Evolutionary conservation across 2,797 vertebrate species (phyloP).

Genomic region (Rhinella marina): DNA sequence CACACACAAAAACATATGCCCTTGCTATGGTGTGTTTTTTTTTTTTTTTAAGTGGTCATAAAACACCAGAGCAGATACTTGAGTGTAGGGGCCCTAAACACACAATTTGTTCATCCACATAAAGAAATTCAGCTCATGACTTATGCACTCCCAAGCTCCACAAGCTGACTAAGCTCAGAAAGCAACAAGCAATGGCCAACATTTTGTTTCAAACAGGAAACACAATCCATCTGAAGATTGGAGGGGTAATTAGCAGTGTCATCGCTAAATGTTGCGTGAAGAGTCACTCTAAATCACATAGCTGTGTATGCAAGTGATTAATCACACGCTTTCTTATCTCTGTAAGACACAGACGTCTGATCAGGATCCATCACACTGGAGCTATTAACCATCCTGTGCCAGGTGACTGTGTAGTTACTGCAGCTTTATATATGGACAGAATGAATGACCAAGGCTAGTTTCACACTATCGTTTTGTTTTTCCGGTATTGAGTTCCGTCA

Average conservation of each 20-base stretch:
- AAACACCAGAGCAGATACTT: too few species aligned
- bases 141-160: background rate
- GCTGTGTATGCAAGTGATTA: constrained; percentile 30
- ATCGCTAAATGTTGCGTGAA: constrained; percentile 54
- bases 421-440: background rate
- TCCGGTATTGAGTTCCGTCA: too few species aligned
- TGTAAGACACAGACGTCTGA: background rate
- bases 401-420: background rate
- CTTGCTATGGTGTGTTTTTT: too few species aligned
- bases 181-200: background rate
- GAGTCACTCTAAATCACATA: constrained; percentile 48
- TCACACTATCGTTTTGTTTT: too few species aligned
- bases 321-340: constrained; percentile 27
- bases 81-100: background rate
- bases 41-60: too few species aligned
- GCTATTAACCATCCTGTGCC: background rate
- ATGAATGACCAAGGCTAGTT: too few species aligned
- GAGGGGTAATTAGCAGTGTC: constrained; percentile 28
- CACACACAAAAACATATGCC: too few species aligned
- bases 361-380: constrained; percentile 1
- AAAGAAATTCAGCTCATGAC: background rate
- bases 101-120: background rate
- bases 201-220: constrained; percentile 38
- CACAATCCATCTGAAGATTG: constrained; percentile 2
- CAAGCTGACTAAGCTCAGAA: constrained; percentile 15